Conservation (phyloP, 1,140 invertebrate species). For the Anastrepha obliqua region DNA sequence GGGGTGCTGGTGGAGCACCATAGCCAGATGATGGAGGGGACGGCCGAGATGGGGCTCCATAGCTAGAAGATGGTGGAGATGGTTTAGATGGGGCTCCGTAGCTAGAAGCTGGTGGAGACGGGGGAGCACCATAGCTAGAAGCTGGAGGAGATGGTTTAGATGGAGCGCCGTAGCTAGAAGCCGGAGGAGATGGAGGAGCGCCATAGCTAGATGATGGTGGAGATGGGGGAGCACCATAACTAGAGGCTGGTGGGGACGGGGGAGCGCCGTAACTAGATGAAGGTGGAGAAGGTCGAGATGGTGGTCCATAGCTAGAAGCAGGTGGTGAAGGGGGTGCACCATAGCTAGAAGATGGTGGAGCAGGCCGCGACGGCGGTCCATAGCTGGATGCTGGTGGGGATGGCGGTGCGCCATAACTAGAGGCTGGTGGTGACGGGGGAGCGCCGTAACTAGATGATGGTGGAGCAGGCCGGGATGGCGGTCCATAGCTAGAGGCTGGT, state of each 20-base stretch:
- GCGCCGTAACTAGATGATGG: slow-evolving; percentile 66
- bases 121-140: slow-evolving; percentile 72
- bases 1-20: slow-evolving; percentile 66
- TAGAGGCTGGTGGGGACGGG: slow-evolving; percentile 62
- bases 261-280: slow-evolving; percentile 73
- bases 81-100: slow-evolving; percentile 70
- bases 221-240: slow-evolving; percentile 73
- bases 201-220: slow-evolving; percentile 62
- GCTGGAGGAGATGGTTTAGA: slow-evolving; percentile 59
- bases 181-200: slow-evolving; percentile 63
- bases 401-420: slow-evolving; percentile 72
- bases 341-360: slow-evolving; percentile 65
- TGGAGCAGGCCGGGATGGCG: slow-evolving; percentile 60
- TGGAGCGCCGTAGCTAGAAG: slow-evolving; percentile 73
- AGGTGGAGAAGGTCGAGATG: slow-evolving; percentile 64
- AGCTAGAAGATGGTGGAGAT: slow-evolving; percentile 62
- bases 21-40: slow-evolving; percentile 72
- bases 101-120: slow-evolving; percentile 66
- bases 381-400: slow-evolving; percentile 68
- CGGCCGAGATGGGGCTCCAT: slow-evolving; percentile 62
- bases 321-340: slow-evolving; percentile 73
- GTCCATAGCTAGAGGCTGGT: slow-evolving; percentile 63
- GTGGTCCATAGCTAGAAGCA: slow-evolving; percentile 66
- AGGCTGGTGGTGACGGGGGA: slow-evolving; percentile 65
- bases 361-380: slow-evolving; percentile 66